Base-by-base conservation (phyloP, 2,113 vertebrate genomes). In the Nothocercus julius region DNA sequence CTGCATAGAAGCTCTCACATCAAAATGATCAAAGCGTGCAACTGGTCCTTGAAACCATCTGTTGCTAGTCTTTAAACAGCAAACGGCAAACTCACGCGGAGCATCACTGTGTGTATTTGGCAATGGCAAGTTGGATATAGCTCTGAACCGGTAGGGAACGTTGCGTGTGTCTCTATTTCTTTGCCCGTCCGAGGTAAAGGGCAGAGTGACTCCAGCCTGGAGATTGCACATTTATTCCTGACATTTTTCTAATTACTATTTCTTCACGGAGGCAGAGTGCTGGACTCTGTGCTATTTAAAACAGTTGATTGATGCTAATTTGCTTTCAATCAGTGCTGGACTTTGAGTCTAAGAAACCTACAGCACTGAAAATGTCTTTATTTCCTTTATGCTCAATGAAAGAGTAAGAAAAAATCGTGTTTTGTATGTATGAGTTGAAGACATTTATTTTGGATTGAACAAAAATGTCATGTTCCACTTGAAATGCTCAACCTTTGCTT, bases 41-140 rank as follows among this genome's bases (percentile, higher is more conserved):
- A 19, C 42, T 66, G 67, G 42, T 82, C 34, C 63, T 66, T 89
- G 82, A 84, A 92, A 75, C 27, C 11, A 24, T 90, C 47, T 1
- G 1, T 76, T 76, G 44, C 34, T 84, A 56, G 20, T 62, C 36
- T 58, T 58, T 66, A 45, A 79, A 63, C 22, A 82, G 5, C 53
- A 9, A 79, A 58, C 34, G n/a, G n/a, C n/a, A 34, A 56, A 30
- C 30, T 76, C 36, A 54, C 8, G 25, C 9, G 72, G 47, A 67
- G 19, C 56, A 44, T 84, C 0, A 1, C 13, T 38, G 16, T 56
- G 9, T 38, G 1, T 34, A 17, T 49, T 89, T 74, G 45, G 36
- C 2, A 1, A 64, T 85, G 49, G 36, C 36, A 76, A 49, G 42
- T 85, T 87, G 49, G 40, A 51, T 80, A 87, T 92, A 80, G 7